Evolutionary conservation across 2,113 vertebrate genomes (phyloP).

Genomic region (Aegithalos caudatus): DNA sequence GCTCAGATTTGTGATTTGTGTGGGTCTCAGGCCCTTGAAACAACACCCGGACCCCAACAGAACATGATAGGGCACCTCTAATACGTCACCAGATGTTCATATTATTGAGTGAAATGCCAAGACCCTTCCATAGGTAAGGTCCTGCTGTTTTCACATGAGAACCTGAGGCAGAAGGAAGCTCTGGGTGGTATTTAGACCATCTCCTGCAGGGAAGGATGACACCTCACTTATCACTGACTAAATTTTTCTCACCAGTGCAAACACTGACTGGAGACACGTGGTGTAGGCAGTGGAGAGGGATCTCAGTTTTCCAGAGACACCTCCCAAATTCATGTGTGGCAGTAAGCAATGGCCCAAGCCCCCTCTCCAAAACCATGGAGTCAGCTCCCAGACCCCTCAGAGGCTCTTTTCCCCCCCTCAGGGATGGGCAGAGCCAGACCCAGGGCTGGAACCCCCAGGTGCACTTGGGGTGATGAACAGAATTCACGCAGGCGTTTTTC

Average conservation of each 20-base stretch:
- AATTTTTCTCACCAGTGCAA: background rate
- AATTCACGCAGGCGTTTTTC: background rate
- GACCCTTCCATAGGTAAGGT: background rate
- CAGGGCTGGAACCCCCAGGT: background rate
- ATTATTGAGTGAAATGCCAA: background rate
- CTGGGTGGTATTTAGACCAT: background rate
- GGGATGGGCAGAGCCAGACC: background rate
- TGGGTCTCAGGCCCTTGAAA: background rate
- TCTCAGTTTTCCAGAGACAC: background rate
- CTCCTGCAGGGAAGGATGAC: background rate
- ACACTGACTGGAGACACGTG: background rate
- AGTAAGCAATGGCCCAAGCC: background rate
- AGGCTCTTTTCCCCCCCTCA: background rate
- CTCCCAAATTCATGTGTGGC: background rate
- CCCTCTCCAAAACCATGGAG: background rate
- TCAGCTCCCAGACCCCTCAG: background rate
- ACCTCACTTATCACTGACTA: background rate
- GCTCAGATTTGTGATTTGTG: background rate
- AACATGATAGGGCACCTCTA: background rate
- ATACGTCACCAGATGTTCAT: background rate
- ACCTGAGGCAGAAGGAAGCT: background rate
- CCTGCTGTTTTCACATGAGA: background rate
- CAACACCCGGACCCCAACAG: background rate
- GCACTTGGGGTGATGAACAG: background rate
- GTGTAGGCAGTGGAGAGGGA: background rate